Evolutionary conservation across 2,113 vertebrate species (phyloP).

Genomic region (Xenotilapia flavipinnis): DNA sequence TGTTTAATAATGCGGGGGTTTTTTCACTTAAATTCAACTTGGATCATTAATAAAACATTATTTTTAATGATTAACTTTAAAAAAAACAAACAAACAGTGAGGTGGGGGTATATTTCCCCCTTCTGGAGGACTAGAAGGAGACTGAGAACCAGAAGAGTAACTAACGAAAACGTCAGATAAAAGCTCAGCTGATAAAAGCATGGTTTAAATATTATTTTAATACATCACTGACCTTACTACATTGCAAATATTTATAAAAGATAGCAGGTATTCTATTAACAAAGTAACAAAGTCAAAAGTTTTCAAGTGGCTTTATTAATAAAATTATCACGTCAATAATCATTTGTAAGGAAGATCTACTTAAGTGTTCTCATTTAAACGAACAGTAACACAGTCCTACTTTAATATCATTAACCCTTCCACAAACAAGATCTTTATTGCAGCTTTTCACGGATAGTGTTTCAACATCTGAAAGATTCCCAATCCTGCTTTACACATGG

Average conservation of each 20-base stretch:
- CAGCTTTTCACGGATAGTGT: neutral
- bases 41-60: neutral
- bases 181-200: neutral
- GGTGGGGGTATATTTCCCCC: neutral
- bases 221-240: neutral
- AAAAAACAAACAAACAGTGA: neutral
- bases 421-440: slow-evolving; percentile 5
- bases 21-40: neutral
- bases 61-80: neutral
- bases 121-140: neutral
- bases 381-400: neutral
- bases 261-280: neutral
- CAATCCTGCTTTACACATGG: neutral
- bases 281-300: neutral
- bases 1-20: neutral
- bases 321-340: neutral
- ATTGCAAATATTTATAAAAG: neutral
- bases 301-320: neutral
- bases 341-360: neutral
- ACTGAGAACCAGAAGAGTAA: neutral
- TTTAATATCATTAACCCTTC: slow-evolving; percentile 20
- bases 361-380: neutral
- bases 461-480: neutral
- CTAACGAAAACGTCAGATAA: neutral
- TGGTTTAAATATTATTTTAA: neutral